A percentile compares a stretch with the other conserved stretches of the same genome.
phyloP scores from a whole-genome alignment of 2,113 vertebrate species.

The Epinephelus moara region DNA sequence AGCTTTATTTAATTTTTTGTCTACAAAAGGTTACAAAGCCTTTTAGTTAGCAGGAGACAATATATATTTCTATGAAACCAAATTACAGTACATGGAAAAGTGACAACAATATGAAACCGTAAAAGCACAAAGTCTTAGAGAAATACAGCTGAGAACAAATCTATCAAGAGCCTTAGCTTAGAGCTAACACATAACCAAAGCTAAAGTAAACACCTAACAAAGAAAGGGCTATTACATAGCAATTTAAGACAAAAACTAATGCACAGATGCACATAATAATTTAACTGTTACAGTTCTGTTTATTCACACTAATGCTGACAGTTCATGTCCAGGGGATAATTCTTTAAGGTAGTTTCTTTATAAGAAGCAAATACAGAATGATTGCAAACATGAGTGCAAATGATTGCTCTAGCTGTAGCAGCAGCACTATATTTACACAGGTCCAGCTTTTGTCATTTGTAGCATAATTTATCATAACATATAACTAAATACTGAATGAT shows the following conservation, averaged over 20 bases:
- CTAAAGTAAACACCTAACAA: slow-evolving; percentile 4
- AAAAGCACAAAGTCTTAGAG: neutral
- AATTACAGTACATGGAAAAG: slow-evolving; percentile 13
- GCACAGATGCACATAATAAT: neutral
- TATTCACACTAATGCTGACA: slow-evolving; percentile 18
- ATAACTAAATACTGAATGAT: slow-evolving; percentile 25
- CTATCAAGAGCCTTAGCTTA: slow-evolving; percentile 2
- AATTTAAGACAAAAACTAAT: neutral
- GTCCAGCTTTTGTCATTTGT: slow-evolving; percentile 17
- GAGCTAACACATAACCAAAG: slow-evolving; percentile 17
- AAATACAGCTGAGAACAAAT: slow-evolving; percentile 4
- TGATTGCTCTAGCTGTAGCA: neutral
- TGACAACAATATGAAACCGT: slow-evolving; percentile 20
- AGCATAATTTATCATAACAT: slow-evolving; percentile 8
- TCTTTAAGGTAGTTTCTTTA: neutral
- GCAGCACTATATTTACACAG: slow-evolving; percentile 21
- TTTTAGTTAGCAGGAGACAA: slow-evolving; percentile 31
- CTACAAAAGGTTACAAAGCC: slow-evolving; percentile 38
- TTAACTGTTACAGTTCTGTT: slow-evolving; percentile 2
- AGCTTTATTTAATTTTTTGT: slow-evolving; percentile 21
- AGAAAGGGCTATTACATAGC: slow-evolving; percentile 10
- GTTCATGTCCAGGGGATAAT: slow-evolving; percentile 7
- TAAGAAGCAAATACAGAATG: slow-evolving; percentile 11
- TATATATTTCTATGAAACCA: slow-evolving; percentile 4
- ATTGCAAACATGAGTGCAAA: slow-evolving; percentile 23